Conservation (phyloP, 2,797 vertebrate genomes). For the Chromis chromis region DNA sequence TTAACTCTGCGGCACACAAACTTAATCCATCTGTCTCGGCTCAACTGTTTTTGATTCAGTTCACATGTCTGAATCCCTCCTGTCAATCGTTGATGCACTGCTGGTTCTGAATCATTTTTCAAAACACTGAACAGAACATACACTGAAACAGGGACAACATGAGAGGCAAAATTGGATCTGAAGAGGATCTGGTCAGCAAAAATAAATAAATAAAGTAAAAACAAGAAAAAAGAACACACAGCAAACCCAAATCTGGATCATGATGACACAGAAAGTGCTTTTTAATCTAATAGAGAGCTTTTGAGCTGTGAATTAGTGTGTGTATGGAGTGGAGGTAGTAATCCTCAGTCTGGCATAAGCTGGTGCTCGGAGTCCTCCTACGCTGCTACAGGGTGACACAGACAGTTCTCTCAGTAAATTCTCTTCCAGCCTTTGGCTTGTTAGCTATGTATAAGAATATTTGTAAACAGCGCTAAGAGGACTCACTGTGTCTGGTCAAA, state of each 20-base stretch:
- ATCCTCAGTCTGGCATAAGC: slow-evolving; percentile 72
- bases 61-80: slow-evolving; percentile 40
- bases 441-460: slow-evolving; percentile 15
- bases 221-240: neutral
- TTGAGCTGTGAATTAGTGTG: slow-evolving; percentile 72
- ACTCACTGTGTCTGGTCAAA: slow-evolving; percentile 37
- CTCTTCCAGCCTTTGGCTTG: slow-evolving; percentile 40
- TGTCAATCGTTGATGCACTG: slow-evolving; percentile 55
- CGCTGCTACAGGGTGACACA: slow-evolving; percentile 53
- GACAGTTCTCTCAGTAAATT: slow-evolving; percentile 37
- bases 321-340: slow-evolving; percentile 71
- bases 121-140: slow-evolving; percentile 44
- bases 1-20: neutral
- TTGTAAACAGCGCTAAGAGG: slow-evolving; percentile 37
- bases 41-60: slow-evolving; percentile 58
- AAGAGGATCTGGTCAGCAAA: slow-evolving; percentile 45
- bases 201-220: neutral
- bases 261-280: slow-evolving; percentile 68
- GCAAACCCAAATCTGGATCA: slow-evolving; percentile 59
- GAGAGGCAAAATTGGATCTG: slow-evolving; percentile 31
- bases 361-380: slow-evolving; percentile 68
- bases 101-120: slow-evolving; percentile 48
- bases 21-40: slow-evolving; percentile 36
- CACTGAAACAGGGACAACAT: slow-evolving; percentile 25
- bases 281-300: slow-evolving; percentile 80